Percentiles rank a stretch among this genome's conserved stretches.
Evolutionary conservation across 1,140 invertebrate genomes (phyloP).

Genomic region (Micrasema minimum): DNA sequence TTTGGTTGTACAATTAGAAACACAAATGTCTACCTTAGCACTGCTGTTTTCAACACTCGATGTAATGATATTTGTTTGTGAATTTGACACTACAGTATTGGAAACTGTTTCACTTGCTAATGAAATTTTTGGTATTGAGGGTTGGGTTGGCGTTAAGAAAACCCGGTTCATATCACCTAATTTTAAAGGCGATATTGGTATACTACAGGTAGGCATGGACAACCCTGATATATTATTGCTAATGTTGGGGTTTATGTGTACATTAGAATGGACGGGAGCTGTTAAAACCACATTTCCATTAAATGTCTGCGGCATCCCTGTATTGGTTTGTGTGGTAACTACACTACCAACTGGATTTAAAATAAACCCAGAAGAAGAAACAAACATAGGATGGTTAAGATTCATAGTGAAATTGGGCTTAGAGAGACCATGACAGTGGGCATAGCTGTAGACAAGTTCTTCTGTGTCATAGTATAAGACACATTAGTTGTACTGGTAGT

Average conservation of each 20-base stretch:
- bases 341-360: conserved; percentile 66
- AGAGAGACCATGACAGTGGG: conserved; percentile 46
- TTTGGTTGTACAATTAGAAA: conserved; percentile 30
- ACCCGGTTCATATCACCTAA: conserved; percentile 41
- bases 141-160: conserved; percentile 42
- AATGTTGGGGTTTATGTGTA: conserved; percentile 45
- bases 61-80: conserved; percentile 25
- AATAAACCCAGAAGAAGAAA: conserved; percentile 65
- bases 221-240: conserved; percentile 42
- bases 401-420: conserved; percentile 64
- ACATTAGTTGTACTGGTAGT: conserved; percentile 38
- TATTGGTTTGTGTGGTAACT: conserved; percentile 53
- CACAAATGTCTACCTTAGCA: conserved; percentile 25
- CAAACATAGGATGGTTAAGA: conserved; percentile 62
- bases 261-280: conserved; percentile 41
- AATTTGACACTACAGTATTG: conserved; percentile 13
- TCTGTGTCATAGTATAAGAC: conserved; percentile 46
- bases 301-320: conserved; percentile 40
- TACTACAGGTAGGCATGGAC: conserved; percentile 38
- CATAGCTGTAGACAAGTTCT: conserved; percentile 41
- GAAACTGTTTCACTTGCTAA: conserved; percentile 13
- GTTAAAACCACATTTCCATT: conserved; percentile 47
- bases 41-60: conserved; percentile 6
- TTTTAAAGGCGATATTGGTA: conserved; percentile 48
- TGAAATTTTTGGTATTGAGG: conserved; percentile 32